These are phyloP conservation scores for Lutraria rhynchaena DNA, from an alignment of 1,140 invertebrate genomes.

Conservation along the genomic window DNA sequence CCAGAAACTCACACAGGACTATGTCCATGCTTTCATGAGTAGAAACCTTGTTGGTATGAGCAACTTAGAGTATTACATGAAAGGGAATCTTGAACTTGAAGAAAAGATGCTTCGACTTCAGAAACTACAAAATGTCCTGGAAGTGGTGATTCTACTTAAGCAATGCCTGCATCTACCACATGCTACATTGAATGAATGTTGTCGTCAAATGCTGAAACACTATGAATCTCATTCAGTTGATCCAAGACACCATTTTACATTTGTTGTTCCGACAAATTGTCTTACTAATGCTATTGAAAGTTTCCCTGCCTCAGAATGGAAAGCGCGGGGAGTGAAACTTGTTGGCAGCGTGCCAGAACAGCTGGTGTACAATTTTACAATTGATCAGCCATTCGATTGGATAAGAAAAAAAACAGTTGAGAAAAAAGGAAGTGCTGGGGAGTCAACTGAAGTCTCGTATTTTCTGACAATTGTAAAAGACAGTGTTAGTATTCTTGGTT, in stretches of 20 bases:
- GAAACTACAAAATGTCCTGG: slow-evolving; percentile 70
- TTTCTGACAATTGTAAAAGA: slow-evolving; percentile 45
- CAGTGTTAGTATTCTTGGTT: slow-evolving; percentile 41
- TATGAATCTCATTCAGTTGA: slow-evolving; percentile 62
- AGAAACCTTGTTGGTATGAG: slow-evolving; percentile 63
- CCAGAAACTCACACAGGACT: slow-evolving; percentile 73
- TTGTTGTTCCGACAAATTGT: slow-evolving; percentile 64
- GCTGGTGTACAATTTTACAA: slow-evolving; percentile 56
- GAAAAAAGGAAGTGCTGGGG: background rate
- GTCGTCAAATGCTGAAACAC: slow-evolving; percentile 67
- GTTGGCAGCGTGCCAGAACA: slow-evolving; percentile 56
- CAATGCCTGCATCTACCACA: slow-evolving; percentile 66
- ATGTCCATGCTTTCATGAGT: slow-evolving; percentile 66
- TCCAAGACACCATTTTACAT: slow-evolving; percentile 63
- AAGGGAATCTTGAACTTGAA: slow-evolving; percentile 44
- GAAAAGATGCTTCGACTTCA: slow-evolving; percentile 62
- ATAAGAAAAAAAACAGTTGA: slow-evolving; percentile 9
- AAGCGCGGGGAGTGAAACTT: slow-evolving; percentile 48
- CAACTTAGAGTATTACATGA: slow-evolving; percentile 62
- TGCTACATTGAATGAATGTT: slow-evolving; percentile 55
- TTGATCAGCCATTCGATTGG: slow-evolving; percentile 65
- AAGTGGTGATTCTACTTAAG: slow-evolving; percentile 72
- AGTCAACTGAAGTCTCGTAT: slow-evolving; percentile 31
- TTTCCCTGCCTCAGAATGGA: slow-evolving; percentile 65
- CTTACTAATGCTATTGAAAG: slow-evolving; percentile 63